These are phyloP conservation scores for Sceliomorpha sp. DNA, from an alignment of 2,888 invertebrate species.

Conservation along the genomic window DNA sequence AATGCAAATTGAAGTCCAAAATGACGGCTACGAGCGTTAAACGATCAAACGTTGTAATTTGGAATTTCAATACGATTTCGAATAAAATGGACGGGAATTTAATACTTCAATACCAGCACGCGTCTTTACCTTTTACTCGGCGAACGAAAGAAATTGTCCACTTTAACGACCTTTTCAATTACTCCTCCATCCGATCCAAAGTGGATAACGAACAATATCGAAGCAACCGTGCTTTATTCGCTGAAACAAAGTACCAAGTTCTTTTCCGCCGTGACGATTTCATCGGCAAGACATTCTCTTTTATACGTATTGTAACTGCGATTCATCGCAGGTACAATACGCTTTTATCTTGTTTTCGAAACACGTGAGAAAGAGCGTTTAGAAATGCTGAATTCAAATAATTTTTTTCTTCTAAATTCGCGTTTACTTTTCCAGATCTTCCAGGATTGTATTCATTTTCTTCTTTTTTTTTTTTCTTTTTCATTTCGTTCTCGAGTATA, in stretches of 20 bases:
- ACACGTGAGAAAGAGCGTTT: no score
- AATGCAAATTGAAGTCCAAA: no score
- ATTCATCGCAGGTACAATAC: slow-evolving; percentile 30
- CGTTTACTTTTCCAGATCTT: no score
- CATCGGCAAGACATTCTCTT: slow-evolving; percentile 55
- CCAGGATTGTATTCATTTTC: no score
- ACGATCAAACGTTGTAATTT: no score
- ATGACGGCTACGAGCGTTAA: no score
- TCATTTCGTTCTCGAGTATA: no score
- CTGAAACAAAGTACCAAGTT: slow-evolving; percentile 49
- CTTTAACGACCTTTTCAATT: slow-evolving; percentile 54
- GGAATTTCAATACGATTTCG: slow-evolving; percentile 33
- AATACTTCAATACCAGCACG: slow-evolving; percentile 39
- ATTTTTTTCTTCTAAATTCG: no score
- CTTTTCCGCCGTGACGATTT: slow-evolving; percentile 49
- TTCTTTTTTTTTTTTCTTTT: no score
- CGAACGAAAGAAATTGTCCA: slow-evolving; percentile 48
- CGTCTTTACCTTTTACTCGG: slow-evolving; percentile 39
- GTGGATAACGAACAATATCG: slow-evolving; percentile 56
- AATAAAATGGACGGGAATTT: slow-evolving; percentile 44
- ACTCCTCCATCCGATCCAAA: slow-evolving; percentile 51
- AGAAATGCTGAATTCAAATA: no score
- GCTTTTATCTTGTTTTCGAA: slow-evolving; percentile 6
- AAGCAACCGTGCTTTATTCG: slow-evolving; percentile 51
- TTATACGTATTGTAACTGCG: no score